Evolutionary conservation across 2,888 invertebrate genomes (phyloP).

Genomic region (Tortricodes alternella): DNA sequence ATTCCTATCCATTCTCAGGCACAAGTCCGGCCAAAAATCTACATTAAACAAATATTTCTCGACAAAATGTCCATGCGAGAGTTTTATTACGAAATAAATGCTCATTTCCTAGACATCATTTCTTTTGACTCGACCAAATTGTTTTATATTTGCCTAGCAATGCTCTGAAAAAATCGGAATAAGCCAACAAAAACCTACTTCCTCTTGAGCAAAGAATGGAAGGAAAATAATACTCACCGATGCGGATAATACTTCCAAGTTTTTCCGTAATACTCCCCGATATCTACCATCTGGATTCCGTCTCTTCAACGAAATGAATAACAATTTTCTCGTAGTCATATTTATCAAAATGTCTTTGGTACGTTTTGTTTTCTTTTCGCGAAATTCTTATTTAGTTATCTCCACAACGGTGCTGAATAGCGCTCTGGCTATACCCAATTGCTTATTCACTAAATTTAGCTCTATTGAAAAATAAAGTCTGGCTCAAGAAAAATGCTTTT

Average conservation of each 20-base stretch:
- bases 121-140: conserved; percentile 2
- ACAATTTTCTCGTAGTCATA: conserved; percentile 56
- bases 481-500: too few species aligned
- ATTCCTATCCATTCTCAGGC: conserved; percentile 73
- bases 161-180: conserved; percentile 13
- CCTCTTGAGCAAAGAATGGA: conserved; percentile 4
- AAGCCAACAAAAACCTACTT: conserved; percentile 21
- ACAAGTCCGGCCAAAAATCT: conserved; percentile 54
- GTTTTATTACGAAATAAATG: conserved; percentile 27
- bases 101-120: conserved; percentile 3
- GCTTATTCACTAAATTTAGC: conserved; percentile 47
- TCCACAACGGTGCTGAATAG: conserved; percentile 41
- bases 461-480: conserved; percentile 45
- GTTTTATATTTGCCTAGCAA: background rate
- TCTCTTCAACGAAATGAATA: conserved; percentile 48
- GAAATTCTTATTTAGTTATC: conserved; percentile 57
- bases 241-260: conserved; percentile 45
- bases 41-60: conserved; percentile 42
- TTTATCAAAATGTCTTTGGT: conserved; percentile 53
- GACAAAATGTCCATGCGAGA: conserved; percentile 33
- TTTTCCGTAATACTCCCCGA: conserved; percentile 45
- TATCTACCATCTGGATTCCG: conserved; percentile 59
- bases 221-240: conserved; percentile 37
- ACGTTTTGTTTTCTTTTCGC: conserved; percentile 58
- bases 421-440: conserved; percentile 56